phyloP scores from a whole-genome alignment of 2,797 vertebrate species.

The Discoglossus pictus region DNA sequence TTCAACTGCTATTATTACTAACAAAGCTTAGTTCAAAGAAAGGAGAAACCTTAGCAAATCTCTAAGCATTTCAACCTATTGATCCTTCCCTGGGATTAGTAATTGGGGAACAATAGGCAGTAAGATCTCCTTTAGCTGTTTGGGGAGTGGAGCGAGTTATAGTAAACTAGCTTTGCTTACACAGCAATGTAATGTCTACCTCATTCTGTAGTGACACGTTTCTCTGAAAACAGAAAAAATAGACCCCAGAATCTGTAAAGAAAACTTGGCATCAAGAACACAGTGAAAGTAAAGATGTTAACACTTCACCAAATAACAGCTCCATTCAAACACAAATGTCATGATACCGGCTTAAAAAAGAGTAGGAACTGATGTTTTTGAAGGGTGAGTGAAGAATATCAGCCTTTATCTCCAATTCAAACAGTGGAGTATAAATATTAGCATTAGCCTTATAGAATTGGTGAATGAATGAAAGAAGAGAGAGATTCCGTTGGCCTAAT shows the following conservation, averaged over 20 bases:
- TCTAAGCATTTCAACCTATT: constrained; percentile 39
- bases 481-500: neutral
- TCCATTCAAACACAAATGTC: constrained; percentile 37
- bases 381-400: constrained; percentile 32
- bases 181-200: constrained; percentile 19
- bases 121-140: constrained; percentile 35
- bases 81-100: constrained; percentile 43
- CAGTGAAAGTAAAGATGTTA: constrained; percentile 29
- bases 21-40: constrained; percentile 44
- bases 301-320: constrained; percentile 35
- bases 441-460: constrained; percentile 19
- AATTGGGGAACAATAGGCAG: constrained; percentile 43
- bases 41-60: constrained; percentile 34
- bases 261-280: constrained; percentile 37
- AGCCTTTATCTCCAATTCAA: constrained; percentile 41
- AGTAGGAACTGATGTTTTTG: constrained; percentile 25
- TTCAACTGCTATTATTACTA: constrained; percentile 45
- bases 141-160: constrained; percentile 34
- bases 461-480: constrained; percentile 17
- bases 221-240: constrained; percentile 19
- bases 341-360: constrained; percentile 22
- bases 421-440: constrained; percentile 43
- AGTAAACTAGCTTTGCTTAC: constrained; percentile 24
- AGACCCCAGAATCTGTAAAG: constrained; percentile 22
- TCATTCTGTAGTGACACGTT: constrained; percentile 44